Evolutionary conservation across 2,888 invertebrate species (phyloP).

Genomic region (Eristalis tenax): DNA sequence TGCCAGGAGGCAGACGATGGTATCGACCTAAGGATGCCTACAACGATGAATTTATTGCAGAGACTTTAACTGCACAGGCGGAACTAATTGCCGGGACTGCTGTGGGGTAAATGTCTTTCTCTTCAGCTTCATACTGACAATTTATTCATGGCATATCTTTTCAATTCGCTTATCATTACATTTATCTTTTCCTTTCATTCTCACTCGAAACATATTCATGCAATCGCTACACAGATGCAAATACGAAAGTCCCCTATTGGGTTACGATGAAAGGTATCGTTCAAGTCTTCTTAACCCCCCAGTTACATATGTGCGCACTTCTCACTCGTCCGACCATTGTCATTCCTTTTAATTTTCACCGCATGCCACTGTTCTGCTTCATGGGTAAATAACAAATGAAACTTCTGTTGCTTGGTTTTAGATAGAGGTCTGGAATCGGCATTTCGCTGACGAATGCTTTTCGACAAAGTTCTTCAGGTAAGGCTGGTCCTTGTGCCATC

Average conservation of each 20-base stretch:
- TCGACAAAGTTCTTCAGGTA: slow-evolving; percentile 84
- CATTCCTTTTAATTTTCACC: slow-evolving; percentile 11
- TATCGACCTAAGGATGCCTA: slow-evolving; percentile 92
- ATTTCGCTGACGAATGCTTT: slow-evolving; percentile 81
- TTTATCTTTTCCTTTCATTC: slow-evolving; percentile 61
- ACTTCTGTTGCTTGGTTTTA: slow-evolving; percentile 83
- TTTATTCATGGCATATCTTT: neutral
- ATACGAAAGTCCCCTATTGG: slow-evolving; percentile 80
- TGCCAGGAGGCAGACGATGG: slow-evolving; percentile 91
- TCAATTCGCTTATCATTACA: slow-evolving; percentile 44
- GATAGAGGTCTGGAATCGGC: slow-evolving; percentile 85
- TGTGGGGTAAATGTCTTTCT: slow-evolving; percentile 86
- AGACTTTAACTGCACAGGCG: slow-evolving; percentile 91
- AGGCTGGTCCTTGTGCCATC: slow-evolving; percentile 32
- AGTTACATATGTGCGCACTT: neutral
- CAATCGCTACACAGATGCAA: slow-evolving; percentile 76
- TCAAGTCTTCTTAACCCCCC: neutral
- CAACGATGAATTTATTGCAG: slow-evolving; percentile 93
- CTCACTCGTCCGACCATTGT: slow-evolving; percentile 11
- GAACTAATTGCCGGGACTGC: slow-evolving; percentile 92
- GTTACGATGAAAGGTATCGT: slow-evolving; percentile 81
- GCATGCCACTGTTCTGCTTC: slow-evolving; percentile 49
- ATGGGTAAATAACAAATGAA: slow-evolving; percentile 58
- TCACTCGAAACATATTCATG: slow-evolving; percentile 62
- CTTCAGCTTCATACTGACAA: neutral